These are phyloP conservation scores for Artemia franciscana DNA, from an alignment of 1,140 invertebrate species.

Conservation along the genomic window DNA sequence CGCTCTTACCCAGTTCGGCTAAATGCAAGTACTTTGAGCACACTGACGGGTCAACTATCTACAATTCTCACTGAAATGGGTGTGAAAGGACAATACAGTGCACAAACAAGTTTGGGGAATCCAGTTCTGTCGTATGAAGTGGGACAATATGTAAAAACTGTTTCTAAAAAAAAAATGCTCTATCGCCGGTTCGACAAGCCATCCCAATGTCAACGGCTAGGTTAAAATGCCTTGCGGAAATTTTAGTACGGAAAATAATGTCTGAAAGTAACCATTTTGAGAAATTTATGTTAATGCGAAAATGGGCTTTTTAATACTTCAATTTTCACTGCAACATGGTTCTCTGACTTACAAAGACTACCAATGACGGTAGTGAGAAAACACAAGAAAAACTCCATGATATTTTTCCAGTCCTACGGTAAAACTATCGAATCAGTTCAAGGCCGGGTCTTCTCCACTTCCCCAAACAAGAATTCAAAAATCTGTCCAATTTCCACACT, in stretches of 20 bases:
- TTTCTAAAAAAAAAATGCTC: neutral
- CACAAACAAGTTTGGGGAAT: neutral
- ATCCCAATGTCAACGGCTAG: neutral
- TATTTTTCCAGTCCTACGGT: neutral
- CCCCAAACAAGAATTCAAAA: neutral
- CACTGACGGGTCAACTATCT: neutral
- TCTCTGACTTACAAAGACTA: neutral
- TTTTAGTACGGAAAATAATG: neutral
- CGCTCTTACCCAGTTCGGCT: neutral
- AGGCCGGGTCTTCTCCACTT: neutral
- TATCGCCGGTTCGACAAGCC: neutral
- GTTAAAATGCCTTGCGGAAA: neutral
- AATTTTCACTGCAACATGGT: neutral
- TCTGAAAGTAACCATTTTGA: neutral
- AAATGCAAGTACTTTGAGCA: neutral
- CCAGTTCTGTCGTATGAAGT: neutral
- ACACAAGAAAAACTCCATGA: neutral
- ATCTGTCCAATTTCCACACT: neutral
- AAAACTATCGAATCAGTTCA: neutral
- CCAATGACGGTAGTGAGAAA: neutral
- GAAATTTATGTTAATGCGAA: neutral
- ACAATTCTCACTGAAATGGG: neutral
- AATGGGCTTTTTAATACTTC: neutral
- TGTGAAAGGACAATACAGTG: neutral
- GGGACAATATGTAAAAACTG: neutral